phyloP scores from a whole-genome alignment of 2,888 invertebrate species.

The Cataglyphis rosenhaueri region DNA sequence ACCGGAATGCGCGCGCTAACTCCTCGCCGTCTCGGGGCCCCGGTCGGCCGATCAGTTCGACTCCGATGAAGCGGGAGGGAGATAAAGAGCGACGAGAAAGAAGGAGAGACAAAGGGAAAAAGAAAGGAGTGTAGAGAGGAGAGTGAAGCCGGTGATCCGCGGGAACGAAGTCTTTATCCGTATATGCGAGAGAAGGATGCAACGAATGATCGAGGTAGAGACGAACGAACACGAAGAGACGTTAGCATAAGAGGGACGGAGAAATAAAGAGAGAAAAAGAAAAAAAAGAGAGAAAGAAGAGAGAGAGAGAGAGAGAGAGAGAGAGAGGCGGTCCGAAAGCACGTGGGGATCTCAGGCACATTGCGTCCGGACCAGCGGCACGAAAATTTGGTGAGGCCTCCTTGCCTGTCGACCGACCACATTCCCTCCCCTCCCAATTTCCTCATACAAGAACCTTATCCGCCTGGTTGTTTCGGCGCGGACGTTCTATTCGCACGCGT shows the following conservation, averaged over 20 bases:
- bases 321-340: conserved; percentile 65
- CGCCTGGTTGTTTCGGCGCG: conserved; percentile 72
- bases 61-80: conserved; percentile 57
- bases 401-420: conserved; percentile 82
- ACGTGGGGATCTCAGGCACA: conserved; percentile 78
- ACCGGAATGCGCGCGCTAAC: conserved; percentile 76
- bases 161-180: conserved; percentile 66
- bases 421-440: conserved; percentile 82
- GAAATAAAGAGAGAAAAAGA: conserved; percentile 15
- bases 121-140: conserved; percentile 57
- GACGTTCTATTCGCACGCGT: conserved; percentile 73
- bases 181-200: conserved; percentile 54
- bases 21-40: conserved; percentile 64
- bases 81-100: conserved; percentile 49
- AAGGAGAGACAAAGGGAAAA: conserved; percentile 39
- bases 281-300: conserved; percentile 26
- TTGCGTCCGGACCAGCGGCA: conserved; percentile 75
- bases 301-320: conserved; percentile 34
- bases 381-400: conserved; percentile 80
- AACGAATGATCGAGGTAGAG: conserved; percentile 38
- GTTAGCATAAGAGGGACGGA: conserved; percentile 36
- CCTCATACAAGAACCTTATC: conserved; percentile 76
- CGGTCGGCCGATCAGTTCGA: conserved; percentile 70
- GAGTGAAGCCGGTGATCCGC: conserved; percentile 63
- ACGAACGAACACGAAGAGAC: conserved; percentile 46